phyloP scores from a whole-genome alignment of 1,140 invertebrate genomes.

The Calliphora vicina region DNA sequence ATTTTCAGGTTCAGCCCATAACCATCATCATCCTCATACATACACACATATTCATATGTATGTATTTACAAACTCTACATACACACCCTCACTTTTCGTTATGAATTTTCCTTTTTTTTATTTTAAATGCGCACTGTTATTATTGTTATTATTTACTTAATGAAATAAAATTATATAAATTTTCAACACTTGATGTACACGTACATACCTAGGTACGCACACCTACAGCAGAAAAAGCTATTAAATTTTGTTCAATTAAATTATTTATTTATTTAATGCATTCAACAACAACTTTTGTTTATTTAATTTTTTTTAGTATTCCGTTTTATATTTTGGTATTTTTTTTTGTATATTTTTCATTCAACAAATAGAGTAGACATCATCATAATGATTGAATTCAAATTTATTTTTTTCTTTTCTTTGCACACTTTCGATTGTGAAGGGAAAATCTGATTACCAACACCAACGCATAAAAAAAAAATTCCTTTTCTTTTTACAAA shows the following conservation, averaged over 20 bases:
- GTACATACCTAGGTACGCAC: too few relatives aligned
- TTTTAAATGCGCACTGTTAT: background rate
- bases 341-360: background rate
- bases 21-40: background rate
- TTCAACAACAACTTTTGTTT: background rate
- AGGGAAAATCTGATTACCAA: background rate
- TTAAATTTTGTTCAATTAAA: too few relatives aligned
- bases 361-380: too few relatives aligned
- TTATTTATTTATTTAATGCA: too few relatives aligned
- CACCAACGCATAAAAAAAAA: slow-evolving; percentile 22
- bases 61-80: background rate
- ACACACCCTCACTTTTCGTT: background rate
- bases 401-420: background rate
- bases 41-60: background rate
- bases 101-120: background rate
- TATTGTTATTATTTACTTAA: too few relatives aligned
- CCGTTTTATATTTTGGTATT: too few relatives aligned
- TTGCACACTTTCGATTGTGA: too few relatives aligned
- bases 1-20: background rate
- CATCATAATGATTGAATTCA: background rate
- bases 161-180: too few relatives aligned
- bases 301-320: background rate
- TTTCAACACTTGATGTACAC: too few relatives aligned
- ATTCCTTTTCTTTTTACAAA: background rate
- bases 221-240: too few relatives aligned